Evolutionary conservation across 2,797 vertebrate species (phyloP), one percentile per base, ranked within the genome.

Genomic region (Passerculus sandwichensis): DNA sequence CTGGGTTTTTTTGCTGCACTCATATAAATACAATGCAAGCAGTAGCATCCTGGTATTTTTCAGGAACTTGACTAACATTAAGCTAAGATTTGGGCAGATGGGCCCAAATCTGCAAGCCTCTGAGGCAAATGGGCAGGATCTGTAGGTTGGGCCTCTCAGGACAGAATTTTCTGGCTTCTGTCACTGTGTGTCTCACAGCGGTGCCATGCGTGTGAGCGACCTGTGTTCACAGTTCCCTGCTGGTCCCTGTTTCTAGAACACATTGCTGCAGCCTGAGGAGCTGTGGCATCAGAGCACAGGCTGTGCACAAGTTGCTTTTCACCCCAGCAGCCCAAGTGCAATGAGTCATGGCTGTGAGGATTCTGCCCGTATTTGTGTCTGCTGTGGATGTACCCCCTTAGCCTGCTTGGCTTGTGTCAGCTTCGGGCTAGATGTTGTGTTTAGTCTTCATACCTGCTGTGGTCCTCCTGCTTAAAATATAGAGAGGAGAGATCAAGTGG

Each of bases 121-220:
- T 16, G 27, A 59, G 44, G 42, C n/a, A 71, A 38, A 25, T 0
- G 29, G 66, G 15, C 47, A 53, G 21, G 14, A 42, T 62, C 15
- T 34, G 30, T 57, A 65, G 21, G 47, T 57, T 45, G 0, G 2
- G 59, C 25, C 38, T 88, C 30, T 67, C 13, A 0, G 71, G 42
- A 61, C 17, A 7, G 54, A n/a, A 57, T 72, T 84, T 67, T 22
- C 13, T 53, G 59, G 9, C 30, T 27, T 53, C 15, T n/a, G 6
- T 74, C 56, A 1, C 13, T 9, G 2, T 8, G 3, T 26, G 17
- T 71, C n/a, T 73, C 1, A 0, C 47, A 23, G 62, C 5, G 5
- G 64, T 36, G 30, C 30, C 22, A 1, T 3, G 16, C 21, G 0
- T 0, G 0, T 7, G 50, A 7, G 10, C 13, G 56, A 18, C 21